Evolutionary conservation across 2,113 vertebrate genomes (phyloP), one percentile per base, ranked within the genome.

Genomic region (Eleginops maclovinus): DNA sequence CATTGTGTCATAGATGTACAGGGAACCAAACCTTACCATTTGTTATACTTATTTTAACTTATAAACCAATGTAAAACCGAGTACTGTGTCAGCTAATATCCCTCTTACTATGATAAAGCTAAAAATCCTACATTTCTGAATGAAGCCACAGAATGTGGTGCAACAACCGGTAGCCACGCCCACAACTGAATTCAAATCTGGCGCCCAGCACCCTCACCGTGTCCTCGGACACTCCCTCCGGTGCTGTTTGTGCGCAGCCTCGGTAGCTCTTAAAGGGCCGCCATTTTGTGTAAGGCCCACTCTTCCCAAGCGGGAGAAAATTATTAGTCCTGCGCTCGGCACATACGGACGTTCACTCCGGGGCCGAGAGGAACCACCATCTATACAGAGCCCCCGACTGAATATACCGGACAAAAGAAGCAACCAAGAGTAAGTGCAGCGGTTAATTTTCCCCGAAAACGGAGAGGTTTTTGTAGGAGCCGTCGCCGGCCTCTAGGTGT

Each of bases 401-500:
- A 88, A 85, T 85, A 89, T 84, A 88, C 82, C 84, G 49, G 62
- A 75, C 36, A 68, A 81, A 83, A 81, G 62, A 88, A 90, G 77
- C 72, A 53, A 67, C 81, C 50, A 85, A 89, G 84, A 90, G 94
- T 95, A 90, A 95, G 95, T 95, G 81, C 87, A 91, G 79, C 62
- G 72, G 77, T 82, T 72, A 46, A 62, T 91, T 91, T 91, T 21
- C 86, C 81, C 77, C 55, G 81, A 86, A 90, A 72, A 90, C 89
- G 94, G 95, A 91, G 93, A 95, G 77, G 93, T 96, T 96, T 92
- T 96, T 97, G 97, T 96, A 97, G 97, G 96, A 97, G 94, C 96
- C 94, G 96, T 97, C 95, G 94, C 93, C 96, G 96, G 97, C 97
- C 97, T 98, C 97, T 98, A 97, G 97, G 97, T 98, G 97, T 98